These are phyloP conservation scores for Drosophila sulfurigaster DNA, from an alignment of 1,140 invertebrate genomes.

Conservation along the genomic window DNA sequence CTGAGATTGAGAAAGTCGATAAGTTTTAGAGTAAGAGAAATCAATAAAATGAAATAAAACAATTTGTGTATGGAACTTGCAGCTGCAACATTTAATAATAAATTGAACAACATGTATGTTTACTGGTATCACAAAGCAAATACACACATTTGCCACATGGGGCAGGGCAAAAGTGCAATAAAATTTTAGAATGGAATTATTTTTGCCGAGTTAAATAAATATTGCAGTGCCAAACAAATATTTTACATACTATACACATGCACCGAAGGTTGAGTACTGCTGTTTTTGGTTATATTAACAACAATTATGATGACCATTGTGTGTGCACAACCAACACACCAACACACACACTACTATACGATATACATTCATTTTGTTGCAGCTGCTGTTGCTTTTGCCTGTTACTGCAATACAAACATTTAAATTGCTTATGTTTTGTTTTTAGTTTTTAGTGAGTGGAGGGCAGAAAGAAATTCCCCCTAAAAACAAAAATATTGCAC, in stretches of 20 bases:
- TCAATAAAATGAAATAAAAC: no score
- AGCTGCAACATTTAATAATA: slow-evolving; percentile 50
- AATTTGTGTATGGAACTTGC: not conserved
- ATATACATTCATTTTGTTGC: slow-evolving; percentile 24
- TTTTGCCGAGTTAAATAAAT: slow-evolving; percentile 53
- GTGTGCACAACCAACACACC: no score
- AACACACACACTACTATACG: no score
- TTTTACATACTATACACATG: slow-evolving; percentile 4
- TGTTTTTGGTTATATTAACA: slow-evolving; percentile 69
- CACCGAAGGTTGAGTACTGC: slow-evolving; percentile 44
- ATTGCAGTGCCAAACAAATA: slow-evolving; percentile 40
- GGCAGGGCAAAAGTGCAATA: slow-evolving; percentile 44
- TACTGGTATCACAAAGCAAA: slow-evolving; percentile 34
- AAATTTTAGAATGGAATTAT: slow-evolving; percentile 11
- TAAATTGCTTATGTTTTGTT: slow-evolving; percentile 22
- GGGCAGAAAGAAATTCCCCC: not conserved
- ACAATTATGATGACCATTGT: slow-evolving; percentile 65
- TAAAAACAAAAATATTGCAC: not conserved
- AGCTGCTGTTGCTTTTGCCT: slow-evolving; percentile 14
- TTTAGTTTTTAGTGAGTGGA: not conserved
- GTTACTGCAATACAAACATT: slow-evolving; percentile 22
- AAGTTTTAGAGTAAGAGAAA: not conserved
- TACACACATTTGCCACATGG: slow-evolving; percentile 41
- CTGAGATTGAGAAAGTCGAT: not conserved
- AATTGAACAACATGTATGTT: slow-evolving; percentile 59